Evolutionary conservation across 2,888 invertebrate species (phyloP).

Genomic region (Steromphala cineraria): DNA sequence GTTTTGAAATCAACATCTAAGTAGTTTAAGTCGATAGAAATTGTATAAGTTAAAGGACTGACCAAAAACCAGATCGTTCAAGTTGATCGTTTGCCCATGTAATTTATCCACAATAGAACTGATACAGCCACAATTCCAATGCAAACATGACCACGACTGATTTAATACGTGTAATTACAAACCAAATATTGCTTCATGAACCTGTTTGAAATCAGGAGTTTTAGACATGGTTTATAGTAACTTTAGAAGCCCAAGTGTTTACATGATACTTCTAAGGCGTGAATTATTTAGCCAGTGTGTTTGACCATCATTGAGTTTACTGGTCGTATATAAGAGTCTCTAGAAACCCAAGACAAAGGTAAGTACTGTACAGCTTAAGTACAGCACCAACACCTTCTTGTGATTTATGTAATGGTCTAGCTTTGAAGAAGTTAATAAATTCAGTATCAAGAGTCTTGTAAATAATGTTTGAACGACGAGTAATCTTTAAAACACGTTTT

Average conservation of each 20-base stretch:
- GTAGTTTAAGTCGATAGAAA: too few species aligned
- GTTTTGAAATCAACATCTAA: too few species aligned
- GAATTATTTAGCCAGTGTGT: neutral
- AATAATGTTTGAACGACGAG: too few species aligned
- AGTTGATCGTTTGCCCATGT: too few species aligned
- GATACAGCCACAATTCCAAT: too few species aligned
- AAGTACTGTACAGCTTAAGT: neutral
- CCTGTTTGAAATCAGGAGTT: neutral
- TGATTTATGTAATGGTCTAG: neutral
- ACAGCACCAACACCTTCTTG: neutral
- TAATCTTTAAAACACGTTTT: too few species aligned
- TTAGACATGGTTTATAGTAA: neutral
- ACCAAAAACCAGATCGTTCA: too few species aligned
- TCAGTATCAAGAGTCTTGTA: too few species aligned
- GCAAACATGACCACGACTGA: neutral
- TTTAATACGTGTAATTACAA: neutral
- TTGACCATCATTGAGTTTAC: neutral
- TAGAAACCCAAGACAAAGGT: neutral
- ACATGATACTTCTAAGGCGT: neutral
- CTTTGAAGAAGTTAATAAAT: too few species aligned
- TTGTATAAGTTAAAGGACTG: too few species aligned
- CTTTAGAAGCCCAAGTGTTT: neutral
- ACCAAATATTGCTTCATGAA: neutral
- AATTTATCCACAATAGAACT: too few species aligned
- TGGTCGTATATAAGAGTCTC: neutral